Conservation (phyloP, 2,113 vertebrate genomes). For the Nerophis lumbriciformis region DNA sequence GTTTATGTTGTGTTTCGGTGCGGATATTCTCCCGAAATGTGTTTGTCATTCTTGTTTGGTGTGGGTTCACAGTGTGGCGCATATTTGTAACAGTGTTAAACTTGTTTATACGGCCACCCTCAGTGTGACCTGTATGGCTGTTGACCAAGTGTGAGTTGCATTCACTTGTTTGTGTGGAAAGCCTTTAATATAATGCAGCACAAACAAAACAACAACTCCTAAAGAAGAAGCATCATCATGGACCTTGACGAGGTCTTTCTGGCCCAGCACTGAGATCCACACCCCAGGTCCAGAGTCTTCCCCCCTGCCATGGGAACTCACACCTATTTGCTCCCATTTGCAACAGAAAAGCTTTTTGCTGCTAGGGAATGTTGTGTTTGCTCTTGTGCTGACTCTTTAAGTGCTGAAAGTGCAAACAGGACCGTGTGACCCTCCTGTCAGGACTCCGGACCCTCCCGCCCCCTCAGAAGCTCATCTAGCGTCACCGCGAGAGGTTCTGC, state of each 20-base stretch:
- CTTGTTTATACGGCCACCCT: too few relatives aligned
- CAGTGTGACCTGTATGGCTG: too few relatives aligned
- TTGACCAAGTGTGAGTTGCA: too few relatives aligned
- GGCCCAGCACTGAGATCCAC: neutral
- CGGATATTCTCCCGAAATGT: too few relatives aligned
- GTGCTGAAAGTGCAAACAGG: constrained; percentile 93
- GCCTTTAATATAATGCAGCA: too few relatives aligned
- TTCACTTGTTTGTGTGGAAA: too few relatives aligned
- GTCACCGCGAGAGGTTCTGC: constrained; percentile 62
- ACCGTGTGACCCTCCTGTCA: constrained; percentile 76
- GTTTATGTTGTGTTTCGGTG: too few relatives aligned
- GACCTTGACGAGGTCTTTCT: neutral
- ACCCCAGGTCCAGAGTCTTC: constrained; percentile 17
- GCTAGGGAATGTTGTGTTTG: constrained; percentile 82
- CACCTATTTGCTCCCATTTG: constrained; percentile 80
- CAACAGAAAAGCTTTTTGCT: constrained; percentile 77
- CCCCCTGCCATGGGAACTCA: constrained; percentile 67
- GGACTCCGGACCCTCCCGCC: constrained; percentile 66
- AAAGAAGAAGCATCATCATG: too few relatives aligned
- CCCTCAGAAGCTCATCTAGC: constrained; percentile 84
- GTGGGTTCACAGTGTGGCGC: too few relatives aligned
- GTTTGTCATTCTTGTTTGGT: too few relatives aligned
- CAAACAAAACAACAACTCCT: too few relatives aligned
- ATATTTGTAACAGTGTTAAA: too few relatives aligned
- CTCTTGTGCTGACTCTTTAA: constrained; percentile 84